Base-by-base conservation (phyloP, 2,888 invertebrate genomes). In the Muscina levida region DNA sequence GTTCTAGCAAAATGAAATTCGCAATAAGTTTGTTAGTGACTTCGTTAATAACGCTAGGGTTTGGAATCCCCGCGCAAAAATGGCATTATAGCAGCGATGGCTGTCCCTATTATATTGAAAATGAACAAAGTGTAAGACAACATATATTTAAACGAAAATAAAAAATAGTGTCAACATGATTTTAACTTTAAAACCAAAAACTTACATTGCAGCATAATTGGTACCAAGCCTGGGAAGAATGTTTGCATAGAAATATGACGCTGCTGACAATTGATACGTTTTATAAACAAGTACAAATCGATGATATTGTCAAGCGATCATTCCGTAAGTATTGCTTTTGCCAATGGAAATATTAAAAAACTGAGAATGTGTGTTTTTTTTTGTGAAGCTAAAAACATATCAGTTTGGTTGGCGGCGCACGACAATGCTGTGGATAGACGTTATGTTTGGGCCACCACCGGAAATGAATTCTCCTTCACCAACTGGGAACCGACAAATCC, bases 241-340 rank as follows among this genome's bases (percentile, higher is more conserved):
- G 72, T 53, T 24, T 62, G 11, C n/a, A 51, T 42, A 72, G 17
- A 53, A 72, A 72, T 65, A 72, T 72, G 72, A 62, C 72, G 10
- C 13, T 72, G 4, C 24, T 72, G 15, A 51, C 72, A 11, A 24
- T 53, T 0, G 72, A 72, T 13, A 26, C 72, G 1, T 37, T 53
- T 4, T 42, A 62, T 11, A 72, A 72, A 42, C 72, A 72, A 1
- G 17, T 15, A 65, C 62, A 72, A 65, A 24, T 72, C 10, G 62
- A 72, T 42, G 39, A 17, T 24, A 17, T 72, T 17, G 6, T 72
- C 1, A n/a, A 37, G 3, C 56, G 3, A 15, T 44, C 17, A 11
- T 56, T 56, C 44, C n/a, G 70, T 70, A 70, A 70, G 70, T 56
- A 1, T 3, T 19, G 4, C 8, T 48, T 48, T 8, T 19, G 1